These are phyloP conservation scores for Chirona hameri DNA, from an alignment of 2,888 invertebrate species.

Conservation along the genomic window DNA sequence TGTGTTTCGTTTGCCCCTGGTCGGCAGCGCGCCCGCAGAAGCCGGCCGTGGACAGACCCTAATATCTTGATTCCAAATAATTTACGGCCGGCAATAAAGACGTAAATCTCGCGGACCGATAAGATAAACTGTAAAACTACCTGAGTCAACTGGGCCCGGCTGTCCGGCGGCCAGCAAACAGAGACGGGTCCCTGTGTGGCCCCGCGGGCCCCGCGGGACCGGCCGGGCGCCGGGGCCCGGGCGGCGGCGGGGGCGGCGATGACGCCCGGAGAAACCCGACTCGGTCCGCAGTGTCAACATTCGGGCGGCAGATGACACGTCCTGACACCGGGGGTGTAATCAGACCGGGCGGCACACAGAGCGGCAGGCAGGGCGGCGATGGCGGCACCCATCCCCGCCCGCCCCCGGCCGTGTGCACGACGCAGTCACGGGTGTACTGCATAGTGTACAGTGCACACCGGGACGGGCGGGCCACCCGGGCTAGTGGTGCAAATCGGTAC, in stretches of 20 bases:
- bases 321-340: not conserved
- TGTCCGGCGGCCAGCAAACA: not conserved
- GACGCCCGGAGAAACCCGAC: not conserved
- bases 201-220: not conserved
- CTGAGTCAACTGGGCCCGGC: not conserved
- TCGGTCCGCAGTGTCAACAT: not conserved
- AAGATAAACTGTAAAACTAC: slow-evolving; percentile 27
- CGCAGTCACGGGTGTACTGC: too few relatives aligned
- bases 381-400: not conserved
- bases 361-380: not conserved
- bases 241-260: not conserved
- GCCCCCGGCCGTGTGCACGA: not conserved
- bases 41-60: slow-evolving; percentile 22
- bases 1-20: not conserved
- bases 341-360: not conserved
- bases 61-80: slow-evolving; percentile 27
- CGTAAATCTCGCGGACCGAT: slow-evolving; percentile 24
- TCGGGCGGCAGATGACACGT: not conserved
- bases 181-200: not conserved
- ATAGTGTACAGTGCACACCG: too few relatives aligned
- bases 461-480: too few relatives aligned
- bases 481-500: too few relatives aligned
- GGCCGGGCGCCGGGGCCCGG: too few relatives aligned
- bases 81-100: slow-evolving; percentile 13
- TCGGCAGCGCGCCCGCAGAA: not conserved